Conservation (phyloP, 2,113 vertebrate genomes). For the Pachyramphus minor region DNA sequence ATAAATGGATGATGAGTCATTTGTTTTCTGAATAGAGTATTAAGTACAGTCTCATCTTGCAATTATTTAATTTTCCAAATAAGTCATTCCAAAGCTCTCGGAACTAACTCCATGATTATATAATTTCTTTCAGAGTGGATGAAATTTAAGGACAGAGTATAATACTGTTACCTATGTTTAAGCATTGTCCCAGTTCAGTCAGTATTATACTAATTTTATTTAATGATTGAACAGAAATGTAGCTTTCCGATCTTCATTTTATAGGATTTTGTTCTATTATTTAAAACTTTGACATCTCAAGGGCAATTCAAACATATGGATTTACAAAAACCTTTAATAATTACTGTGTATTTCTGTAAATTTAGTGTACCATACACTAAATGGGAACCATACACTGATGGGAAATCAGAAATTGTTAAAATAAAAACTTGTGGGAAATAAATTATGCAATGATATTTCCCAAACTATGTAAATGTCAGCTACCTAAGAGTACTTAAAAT, state of each 20-base stretch:
- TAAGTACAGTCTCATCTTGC: background rate
- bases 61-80: constrained; percentile 13
- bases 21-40: background rate
- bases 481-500: background rate
- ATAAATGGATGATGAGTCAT: constrained; percentile 22
- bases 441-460: background rate
- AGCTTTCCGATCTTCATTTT: background rate
- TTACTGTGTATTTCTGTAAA: background rate
- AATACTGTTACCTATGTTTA: background rate
- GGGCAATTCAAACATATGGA: background rate
- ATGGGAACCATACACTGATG: background rate
- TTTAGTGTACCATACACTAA: background rate
- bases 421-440: background rate
- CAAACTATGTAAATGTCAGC: background rate
- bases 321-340: background rate
- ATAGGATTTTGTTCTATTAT: background rate
- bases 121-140: background rate
- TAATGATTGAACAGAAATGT: background rate
- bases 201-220: background rate
- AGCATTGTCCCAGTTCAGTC: background rate
- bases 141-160: background rate
- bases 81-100: background rate
- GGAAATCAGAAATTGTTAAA: background rate
- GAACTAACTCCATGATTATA: background rate
- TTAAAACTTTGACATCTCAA: background rate